Conservation (phyloP, 2,797 vertebrate species). For the Etheostoma nigrum region DNA sequence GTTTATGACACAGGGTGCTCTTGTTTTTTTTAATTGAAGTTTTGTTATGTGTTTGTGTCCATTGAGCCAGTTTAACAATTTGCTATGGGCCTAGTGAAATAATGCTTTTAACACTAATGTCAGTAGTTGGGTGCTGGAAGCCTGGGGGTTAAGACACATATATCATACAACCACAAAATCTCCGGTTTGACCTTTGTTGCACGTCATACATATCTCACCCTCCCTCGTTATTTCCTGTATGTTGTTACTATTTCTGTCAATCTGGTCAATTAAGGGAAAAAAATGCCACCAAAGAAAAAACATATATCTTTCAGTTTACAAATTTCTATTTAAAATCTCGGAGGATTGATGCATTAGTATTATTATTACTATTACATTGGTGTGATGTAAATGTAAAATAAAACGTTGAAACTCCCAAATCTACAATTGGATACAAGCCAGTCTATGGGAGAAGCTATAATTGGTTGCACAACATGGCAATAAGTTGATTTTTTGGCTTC, state of each 20-base stretch:
- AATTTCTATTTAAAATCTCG: no score
- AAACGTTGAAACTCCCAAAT: neutral
- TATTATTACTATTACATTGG: no score
- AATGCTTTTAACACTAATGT: neutral
- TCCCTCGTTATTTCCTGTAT: conserved; percentile 14
- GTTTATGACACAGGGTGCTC: conserved; percentile 16
- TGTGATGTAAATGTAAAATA: conserved; percentile 3
- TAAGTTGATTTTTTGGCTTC: neutral
- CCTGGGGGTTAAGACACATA: neutral
- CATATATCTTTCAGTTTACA: no score
- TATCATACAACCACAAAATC: neutral
- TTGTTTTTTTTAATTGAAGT: conserved; percentile 52
- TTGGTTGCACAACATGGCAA: neutral
- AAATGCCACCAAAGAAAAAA: neutral
- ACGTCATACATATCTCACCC: neutral
- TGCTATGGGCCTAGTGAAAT: neutral
- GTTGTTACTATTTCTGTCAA: conserved; percentile 3
- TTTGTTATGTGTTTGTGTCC: neutral
- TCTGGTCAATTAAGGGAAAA: neutral
- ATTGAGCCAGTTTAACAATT: neutral
- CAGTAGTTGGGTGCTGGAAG: neutral
- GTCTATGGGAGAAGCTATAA: neutral
- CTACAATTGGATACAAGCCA: no score
- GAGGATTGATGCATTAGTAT: no score
- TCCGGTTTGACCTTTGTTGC: conserved; percentile 7